Percentiles rank a stretch among this genome's conserved stretches.
Conservation (phyloP, 2,797 vertebrate species). For the Bovichtus diacanthus region DNA sequence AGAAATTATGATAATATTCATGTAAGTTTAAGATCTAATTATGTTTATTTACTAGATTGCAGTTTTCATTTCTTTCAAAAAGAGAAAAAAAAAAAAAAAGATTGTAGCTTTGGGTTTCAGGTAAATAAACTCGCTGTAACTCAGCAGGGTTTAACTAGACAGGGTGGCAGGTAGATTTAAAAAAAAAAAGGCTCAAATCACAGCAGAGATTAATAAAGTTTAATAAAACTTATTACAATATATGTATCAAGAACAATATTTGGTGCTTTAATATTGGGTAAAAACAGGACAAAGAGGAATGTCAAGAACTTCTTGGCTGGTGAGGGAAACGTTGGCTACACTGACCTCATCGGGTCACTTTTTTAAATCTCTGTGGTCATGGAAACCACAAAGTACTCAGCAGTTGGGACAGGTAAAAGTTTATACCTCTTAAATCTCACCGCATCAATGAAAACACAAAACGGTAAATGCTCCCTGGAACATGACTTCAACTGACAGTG, state of each 20-base stretch:
- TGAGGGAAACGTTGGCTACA: constrained; percentile 68
- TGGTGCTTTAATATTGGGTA: constrained; percentile 78
- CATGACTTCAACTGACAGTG: constrained; percentile 45
- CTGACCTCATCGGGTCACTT: constrained; percentile 45
- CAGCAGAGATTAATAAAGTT: constrained; percentile 50
- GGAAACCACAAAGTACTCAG: constrained; percentile 51
- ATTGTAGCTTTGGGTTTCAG: neutral
- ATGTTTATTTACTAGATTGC: neutral
- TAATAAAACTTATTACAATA: constrained; percentile 85
- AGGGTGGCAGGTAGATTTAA: neutral
- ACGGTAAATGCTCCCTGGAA: constrained; percentile 38
- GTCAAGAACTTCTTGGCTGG: constrained; percentile 76
- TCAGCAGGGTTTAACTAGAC: no score
- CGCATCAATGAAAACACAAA: constrained; percentile 26
- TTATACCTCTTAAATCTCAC: constrained; percentile 5
- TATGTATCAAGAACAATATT: constrained; percentile 79
- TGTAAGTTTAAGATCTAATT: neutral
- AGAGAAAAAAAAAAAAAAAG: no score
- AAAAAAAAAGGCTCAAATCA: neutral
- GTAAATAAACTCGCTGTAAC: constrained; percentile 23
- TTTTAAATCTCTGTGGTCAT: constrained; percentile 42
- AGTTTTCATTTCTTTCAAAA: neutral
- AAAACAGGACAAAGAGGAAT: constrained; percentile 83
- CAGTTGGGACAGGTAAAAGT: constrained; percentile 44
- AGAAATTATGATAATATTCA: neutral